Base-by-base conservation (phyloP, 30 jellyfish, hydroid and myxozoan species). In the Pelagia noctiluca region DNA sequence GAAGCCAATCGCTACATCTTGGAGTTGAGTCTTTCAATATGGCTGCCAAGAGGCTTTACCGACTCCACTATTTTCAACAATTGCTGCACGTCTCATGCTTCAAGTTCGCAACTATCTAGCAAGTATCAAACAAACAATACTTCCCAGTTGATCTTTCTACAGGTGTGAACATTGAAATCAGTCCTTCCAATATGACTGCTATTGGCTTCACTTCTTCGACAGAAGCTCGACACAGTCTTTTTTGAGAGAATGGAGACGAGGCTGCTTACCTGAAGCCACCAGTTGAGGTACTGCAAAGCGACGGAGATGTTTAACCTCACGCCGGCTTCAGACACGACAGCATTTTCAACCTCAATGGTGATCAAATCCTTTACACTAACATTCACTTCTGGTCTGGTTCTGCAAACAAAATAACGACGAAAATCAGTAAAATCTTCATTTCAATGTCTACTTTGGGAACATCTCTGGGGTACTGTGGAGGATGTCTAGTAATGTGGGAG, bases 271-370 rank as follows among this genome's bases (percentile, higher is more conserved):
- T 74, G 94, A 2, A 91, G 72, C 98, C 98, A 91, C 32, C 88
- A 77, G 77, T 91, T 91, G 31, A 91, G 88, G 71, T 91, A 91
- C 35, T 91, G 98, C 87, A 91, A 38, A 5, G 92, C 98, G 38
- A 91, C 94, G 36, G 93, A 76, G 28, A 91, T 75, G 63, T 91
- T 91, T 31, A 78, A 49, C 29, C 98, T 63, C 0, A 89, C 94
- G 3, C 98, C 98, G 18, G 71, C 90, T 35, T 91, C 98, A 2
- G 98, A 87, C 10, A 91, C 72, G 68, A 10, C 47, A 19, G 96
- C 98, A 73, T 75, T 84, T 23, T 83, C 85, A 47, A 91, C 94
- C 32, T 77, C 57, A 50, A 76, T 73, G 2, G 96, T 91, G 71
- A 62, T 69, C 49, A 91, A 33, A 38, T 91, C 93, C 18, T 91